A percentile compares a stretch with the other conserved stretches of the same genome.
Conservation (phyloP, 2,113 vertebrate species). For the Pelodiscus sinensis region DNA sequence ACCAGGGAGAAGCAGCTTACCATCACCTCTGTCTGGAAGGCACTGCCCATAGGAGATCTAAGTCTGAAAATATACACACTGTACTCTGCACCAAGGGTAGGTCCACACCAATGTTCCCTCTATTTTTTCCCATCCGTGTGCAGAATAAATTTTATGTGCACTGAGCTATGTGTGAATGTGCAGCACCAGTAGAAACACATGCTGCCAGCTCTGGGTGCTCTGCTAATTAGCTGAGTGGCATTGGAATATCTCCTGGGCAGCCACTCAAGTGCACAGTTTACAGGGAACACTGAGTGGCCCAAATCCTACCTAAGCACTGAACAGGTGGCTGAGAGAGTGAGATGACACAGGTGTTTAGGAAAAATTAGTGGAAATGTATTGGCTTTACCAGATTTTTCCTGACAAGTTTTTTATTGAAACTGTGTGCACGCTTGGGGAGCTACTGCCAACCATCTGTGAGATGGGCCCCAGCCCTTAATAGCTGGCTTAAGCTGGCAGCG, state of each 20-base stretch:
- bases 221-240: no score
- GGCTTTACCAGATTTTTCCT: background rate
- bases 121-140: no score
- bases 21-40: background rate
- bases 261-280: no score
- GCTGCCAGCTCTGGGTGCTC: no score
- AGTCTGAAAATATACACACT: fast-evolving
- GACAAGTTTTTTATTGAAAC: fast-evolving
- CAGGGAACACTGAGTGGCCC: no score
- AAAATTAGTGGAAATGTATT: background rate
- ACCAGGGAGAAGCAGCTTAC: no score
- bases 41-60: background rate
- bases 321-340: fast-evolving
- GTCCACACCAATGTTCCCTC: no score
- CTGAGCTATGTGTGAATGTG: no score
- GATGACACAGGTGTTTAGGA: background rate
- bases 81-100: fast-evolving
- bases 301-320: fast-evolving
- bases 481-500: background rate
- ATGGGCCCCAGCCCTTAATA: background rate
- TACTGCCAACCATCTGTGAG: background rate
- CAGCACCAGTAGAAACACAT: no score
- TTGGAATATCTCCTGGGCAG: no score
- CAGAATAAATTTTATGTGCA: no score
- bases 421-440: background rate